phyloP scores from a whole-genome alignment of 1,140 invertebrate genomes.

The honey bee (Apis mellifera) region DNA sequence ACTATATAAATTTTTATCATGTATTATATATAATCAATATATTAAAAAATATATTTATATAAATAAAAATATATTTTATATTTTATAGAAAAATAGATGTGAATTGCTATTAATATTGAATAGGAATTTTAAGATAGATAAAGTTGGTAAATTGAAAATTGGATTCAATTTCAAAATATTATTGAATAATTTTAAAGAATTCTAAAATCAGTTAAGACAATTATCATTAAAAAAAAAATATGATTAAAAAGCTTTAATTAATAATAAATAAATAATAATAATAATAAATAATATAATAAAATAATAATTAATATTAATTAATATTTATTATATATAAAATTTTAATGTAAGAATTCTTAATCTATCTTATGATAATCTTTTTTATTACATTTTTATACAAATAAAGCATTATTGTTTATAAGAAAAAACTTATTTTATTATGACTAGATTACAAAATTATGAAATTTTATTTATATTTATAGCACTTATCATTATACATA shows the following conservation, averaged over 20 bases:
- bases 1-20: not conserved
- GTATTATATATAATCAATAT: not conserved
- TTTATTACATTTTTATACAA: not conserved
- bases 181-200: not conserved
- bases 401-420: not conserved
- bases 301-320: no score
- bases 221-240: not conserved
- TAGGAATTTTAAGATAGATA: not conserved
- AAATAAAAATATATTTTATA: not conserved
- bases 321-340: not conserved
- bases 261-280: no score
- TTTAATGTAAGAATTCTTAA: not conserved
- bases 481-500: not conserved
- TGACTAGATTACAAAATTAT: conserved; percentile 31
- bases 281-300: no score
- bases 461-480: not conserved
- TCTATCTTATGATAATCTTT: not conserved
- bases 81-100: not conserved
- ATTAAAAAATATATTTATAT: not conserved
- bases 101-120: conserved; percentile 1
- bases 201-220: not conserved
- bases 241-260: not conserved
- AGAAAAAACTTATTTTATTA: conserved; percentile 14
- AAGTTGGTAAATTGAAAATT: not conserved
- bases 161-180: not conserved